Base-by-base conservation (phyloP, 2,888 invertebrate species). In the Exocentrus adspersus region DNA sequence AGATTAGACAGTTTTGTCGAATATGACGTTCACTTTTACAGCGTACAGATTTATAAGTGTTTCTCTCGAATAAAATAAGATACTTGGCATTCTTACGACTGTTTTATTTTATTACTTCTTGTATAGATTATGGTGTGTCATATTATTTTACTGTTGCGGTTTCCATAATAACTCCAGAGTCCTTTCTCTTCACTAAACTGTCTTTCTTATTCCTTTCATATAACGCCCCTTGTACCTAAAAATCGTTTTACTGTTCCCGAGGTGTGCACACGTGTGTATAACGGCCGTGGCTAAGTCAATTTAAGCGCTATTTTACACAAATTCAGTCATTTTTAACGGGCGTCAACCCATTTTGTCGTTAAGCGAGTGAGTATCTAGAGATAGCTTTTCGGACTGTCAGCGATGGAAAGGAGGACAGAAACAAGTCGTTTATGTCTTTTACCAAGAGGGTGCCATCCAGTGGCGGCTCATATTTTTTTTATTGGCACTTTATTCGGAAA, bases 221-320 rank as follows among this genome's bases (percentile, higher is more conserved):
- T 51, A 30, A 16, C 51, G 32, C 32, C 6, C 53, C 43, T 48
- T 17, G n/a, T 16, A 54, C 17, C 43, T 54, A 43, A 54, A 54
- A 54, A 16, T 28, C 30, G 28, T 54, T 54, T 43, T 43, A 16
- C 14, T 28, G 17, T 24, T 54, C 24, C 16, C 14, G 54, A 43
- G 28, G 42, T 20, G 28, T 7, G 37, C 37, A 43, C 77, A 77
- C 76, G 75, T 78, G 78, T 70, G 62, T 62, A 65, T 73, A 76
- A 78, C 76, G 75, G 71, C 68, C 59, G 67, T 60, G 62, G 60
- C 65, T 65, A 69, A 67, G 70, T 71, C 74, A 71, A 68, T 76
- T 76, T 73, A 72, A 75, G 72, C 75, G 72, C 73, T 73, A 74
- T 78, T 77, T 78, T 78, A 78, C 77, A 77, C 77, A 78, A 78